A percentile compares a stretch with the other conserved stretches of the same genome.
These are phyloP conservation scores for Nannoperca australis DNA, from an alignment of 2,797 vertebrate genomes.

Conservation along the genomic window DNA sequence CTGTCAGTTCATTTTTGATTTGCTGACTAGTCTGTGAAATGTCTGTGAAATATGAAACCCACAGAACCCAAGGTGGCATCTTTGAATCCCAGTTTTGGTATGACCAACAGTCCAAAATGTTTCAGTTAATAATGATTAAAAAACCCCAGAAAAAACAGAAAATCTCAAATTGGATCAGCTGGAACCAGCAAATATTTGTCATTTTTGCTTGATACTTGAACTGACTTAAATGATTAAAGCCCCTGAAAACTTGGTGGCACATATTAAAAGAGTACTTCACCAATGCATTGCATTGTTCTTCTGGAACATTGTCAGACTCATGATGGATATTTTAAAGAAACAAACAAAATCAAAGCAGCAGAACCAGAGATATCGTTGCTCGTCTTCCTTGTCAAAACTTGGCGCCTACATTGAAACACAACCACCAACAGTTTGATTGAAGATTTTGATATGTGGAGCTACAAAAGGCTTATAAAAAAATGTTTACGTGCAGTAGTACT, in stretches of 20 bases:
- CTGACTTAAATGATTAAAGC: neutral
- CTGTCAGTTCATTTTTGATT: neutral
- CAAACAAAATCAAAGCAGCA: neutral
- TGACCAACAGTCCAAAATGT: neutral
- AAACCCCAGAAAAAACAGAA: neutral
- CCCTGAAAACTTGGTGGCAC: neutral
- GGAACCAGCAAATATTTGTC: neutral
- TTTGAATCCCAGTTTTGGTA: neutral
- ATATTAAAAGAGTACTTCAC: neutral
- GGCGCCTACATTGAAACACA: neutral
- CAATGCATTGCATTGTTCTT: neutral
- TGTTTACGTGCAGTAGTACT: too few relatives aligned
- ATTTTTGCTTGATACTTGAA: neutral
- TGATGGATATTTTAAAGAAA: neutral
- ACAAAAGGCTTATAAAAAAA: too few relatives aligned
- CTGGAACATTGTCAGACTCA: neutral
- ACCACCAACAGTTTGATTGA: neutral
- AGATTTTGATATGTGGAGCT: neutral
- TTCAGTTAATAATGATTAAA: neutral
- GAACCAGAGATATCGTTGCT: rapidly evolving
- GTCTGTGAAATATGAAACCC: neutral
- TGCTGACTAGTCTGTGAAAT: neutral
- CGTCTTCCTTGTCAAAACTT: neutral
- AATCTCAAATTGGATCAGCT: neutral
- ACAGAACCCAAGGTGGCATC: neutral